Evolutionary conservation across 2,113 vertebrate genomes (phyloP), one percentile per base, ranked within the genome.

Genomic region (Sceloporus undulatus): DNA sequence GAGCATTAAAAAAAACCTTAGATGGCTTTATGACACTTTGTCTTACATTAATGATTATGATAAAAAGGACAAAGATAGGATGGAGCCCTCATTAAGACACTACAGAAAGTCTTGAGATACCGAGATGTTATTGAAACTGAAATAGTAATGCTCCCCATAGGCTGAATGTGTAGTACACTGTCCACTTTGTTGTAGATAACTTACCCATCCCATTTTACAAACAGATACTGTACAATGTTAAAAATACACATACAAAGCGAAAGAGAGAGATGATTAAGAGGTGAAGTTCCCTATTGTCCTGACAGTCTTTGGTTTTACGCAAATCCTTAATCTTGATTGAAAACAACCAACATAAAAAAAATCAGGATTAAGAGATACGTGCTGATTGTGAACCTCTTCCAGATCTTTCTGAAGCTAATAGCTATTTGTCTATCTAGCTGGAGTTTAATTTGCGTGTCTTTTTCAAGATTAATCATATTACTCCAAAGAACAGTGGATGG

Each of bases 401-500:
- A 77, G 18, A 25, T 73, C 29, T 23, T 42, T 79, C 25, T 79
- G 23, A 23, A 13, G 48, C 42, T 25, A 27, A 11, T 56, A 48
- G 40, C 40, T 25, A 38, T 25, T 14, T 79, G 16, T 10, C 54
- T 62, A 54, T 79, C 54, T 38, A 9, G 21, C 56, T 77, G 25
- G 21, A 83, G 34, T 54, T 84, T 74, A 74, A 74, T 84, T 34
- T 83, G 82, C n/a, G 16, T n/a, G 21, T 13, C 52, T 73, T 87
- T 87, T 38, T 81, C 68, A 56, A 81, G 38, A 74, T 87, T 62
- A 56, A 74, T 73, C 52, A 14, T 14, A 62, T 95, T 90, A 91
- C 52, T 71, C 77, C 84, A 85, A 91, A 88, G 76, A 93, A 95
- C 95, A 94, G 94, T 93, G 93, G 86, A 87, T 81, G 86, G 78